Evolutionary conservation across 2,113 vertebrate genomes (phyloP).

Genomic region (Pelecanus crispus): DNA sequence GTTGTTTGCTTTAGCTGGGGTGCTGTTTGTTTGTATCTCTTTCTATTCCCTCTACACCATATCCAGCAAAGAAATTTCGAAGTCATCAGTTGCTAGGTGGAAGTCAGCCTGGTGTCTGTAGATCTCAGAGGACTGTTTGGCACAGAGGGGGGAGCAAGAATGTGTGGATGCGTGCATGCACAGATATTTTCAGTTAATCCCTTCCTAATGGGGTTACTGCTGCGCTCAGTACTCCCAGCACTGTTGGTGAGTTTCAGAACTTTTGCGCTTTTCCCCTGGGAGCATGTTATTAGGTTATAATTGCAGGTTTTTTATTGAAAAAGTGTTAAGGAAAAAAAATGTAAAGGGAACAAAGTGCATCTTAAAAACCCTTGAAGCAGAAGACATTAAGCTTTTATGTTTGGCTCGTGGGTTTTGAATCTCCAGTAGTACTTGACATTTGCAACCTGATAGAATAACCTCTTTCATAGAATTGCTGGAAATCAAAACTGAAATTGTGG

Average conservation of each 20-base stretch:
- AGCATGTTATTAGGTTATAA: background rate
- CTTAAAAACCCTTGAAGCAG: background rate
- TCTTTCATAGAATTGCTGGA: background rate
- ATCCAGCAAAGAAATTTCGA: background rate
- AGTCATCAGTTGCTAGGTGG: background rate
- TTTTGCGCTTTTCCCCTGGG: background rate
- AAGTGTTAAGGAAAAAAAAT: background rate
- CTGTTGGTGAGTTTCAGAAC: background rate
- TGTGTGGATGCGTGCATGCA: background rate
- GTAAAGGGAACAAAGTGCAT: background rate
- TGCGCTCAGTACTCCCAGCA: background rate
- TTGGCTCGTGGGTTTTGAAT: background rate
- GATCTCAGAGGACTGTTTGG: background rate
- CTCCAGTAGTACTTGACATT: background rate
- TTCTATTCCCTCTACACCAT: background rate
- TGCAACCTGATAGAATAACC: background rate
- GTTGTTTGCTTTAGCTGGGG: background rate
- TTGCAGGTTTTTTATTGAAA: background rate
- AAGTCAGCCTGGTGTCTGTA: background rate
- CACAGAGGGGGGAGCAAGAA: background rate
- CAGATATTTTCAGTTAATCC: slow-evolving; percentile 20
- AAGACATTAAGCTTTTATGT: background rate
- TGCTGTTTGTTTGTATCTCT: background rate
- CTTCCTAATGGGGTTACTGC: background rate
- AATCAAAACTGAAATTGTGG: background rate